phyloP scores from a whole-genome alignment of 2,113 vertebrate species.

The Zootoca vivipara region DNA sequence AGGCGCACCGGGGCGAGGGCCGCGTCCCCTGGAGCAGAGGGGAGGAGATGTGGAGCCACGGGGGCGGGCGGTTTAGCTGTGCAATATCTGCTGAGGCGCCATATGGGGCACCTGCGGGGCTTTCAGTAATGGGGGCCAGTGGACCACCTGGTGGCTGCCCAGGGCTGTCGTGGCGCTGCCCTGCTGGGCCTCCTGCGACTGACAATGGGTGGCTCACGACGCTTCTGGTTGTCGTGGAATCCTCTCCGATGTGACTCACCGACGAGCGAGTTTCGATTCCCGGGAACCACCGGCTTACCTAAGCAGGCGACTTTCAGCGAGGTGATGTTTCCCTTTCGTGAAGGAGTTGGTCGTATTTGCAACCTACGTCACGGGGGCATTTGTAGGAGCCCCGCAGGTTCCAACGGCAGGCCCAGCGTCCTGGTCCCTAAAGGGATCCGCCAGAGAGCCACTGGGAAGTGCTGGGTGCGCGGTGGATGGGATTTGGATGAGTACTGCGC shows the following conservation, averaged over 20 bases:
- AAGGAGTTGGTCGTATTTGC: no score
- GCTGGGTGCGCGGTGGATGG: neutral
- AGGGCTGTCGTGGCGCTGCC: neutral
- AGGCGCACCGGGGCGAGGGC: no score
- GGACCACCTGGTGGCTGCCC: neutral
- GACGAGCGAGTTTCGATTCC: neutral
- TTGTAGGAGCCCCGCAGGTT: neutral
- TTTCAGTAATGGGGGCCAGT: no score
- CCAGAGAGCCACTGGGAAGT: neutral
- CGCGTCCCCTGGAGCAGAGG: neutral
- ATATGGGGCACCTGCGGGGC: neutral
- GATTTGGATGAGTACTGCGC: neutral
- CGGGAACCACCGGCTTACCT: neutral
- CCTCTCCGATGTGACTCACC: neutral
- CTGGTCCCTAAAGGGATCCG: neutral
- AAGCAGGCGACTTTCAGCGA: neutral
- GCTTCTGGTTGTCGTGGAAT: neutral
- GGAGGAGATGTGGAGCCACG: neutral
- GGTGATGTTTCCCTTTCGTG: neutral
- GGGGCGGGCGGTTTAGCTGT: no score
- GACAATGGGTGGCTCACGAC: fast-evolving
- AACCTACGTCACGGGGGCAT: neutral
- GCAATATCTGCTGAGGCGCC: no score
- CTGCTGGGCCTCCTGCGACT: neutral
- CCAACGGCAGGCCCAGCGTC: neutral